Base-by-base conservation (phyloP, 2,888 invertebrate genomes). In the Nymphalis urticae region DNA sequence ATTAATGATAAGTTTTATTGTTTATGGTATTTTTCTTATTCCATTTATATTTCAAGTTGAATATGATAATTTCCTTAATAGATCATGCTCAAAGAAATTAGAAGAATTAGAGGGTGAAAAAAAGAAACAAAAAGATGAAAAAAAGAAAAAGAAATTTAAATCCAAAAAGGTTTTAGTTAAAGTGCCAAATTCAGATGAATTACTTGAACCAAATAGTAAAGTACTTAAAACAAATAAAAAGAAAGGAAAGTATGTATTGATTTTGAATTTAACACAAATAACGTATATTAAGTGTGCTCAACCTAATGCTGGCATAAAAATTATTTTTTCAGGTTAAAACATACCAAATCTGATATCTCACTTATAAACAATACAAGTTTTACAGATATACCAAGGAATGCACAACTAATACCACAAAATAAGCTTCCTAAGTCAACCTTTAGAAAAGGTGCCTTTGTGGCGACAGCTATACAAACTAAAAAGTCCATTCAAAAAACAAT, bases 71-170 rank as follows among this genome's bases (percentile, higher is more conserved):
- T 59, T 19, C 16, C 70, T 61, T 69, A 51, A 32, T 74, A 95
- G 95, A 74, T 95, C 95, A 1, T 95, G 95, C 80, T 95, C 95
- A 1, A 94, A 95, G 80, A 95, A 95, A 80, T 81, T 95, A 60
- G 90, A 93, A 82, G 92, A 90, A 76, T 77, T 93, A 67, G 92
- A 93, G 82, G 85, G 81, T 42, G 90, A 90, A 75, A 82, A 82
- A 53, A 88, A 86, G 69, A 89, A 86, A 80, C 83, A 73, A 24
- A 89, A 88, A 76, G 87, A 89, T 27, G 88, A 89, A 64, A 93
- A 93, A 79, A 90, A 90, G 76, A 93, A 92, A 77, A 93, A 92
- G 75, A 93, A 92, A 79, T 77, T 81, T 0, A 93, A 90, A 80
- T 80, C 80, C 13, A 93, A 93, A 82, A 93, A 90, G 78, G 78